Conservation (phyloP, 53 echinoderm and acorn worm species). For the Temnopleurus reevesii region DNA sequence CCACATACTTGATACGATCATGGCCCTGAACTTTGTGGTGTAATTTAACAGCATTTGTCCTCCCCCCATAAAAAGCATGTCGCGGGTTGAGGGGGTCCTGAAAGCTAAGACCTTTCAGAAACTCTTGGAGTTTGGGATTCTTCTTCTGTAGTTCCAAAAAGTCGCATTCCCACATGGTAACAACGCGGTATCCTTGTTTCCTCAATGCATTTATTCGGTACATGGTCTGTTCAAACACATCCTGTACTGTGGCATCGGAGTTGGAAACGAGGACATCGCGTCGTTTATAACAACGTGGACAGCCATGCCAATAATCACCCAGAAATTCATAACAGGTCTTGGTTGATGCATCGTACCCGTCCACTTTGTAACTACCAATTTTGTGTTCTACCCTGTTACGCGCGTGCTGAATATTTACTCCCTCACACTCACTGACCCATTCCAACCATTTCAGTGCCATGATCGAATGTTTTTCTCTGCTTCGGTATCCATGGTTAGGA, state of each 20-base stretch:
- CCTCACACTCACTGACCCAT: not conserved
- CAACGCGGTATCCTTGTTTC: not conserved
- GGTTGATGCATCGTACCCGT: slow-evolving; percentile 32
- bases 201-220: not conserved
- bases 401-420: slow-evolving; percentile 44
- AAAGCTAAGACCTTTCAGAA: not conserved
- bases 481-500: not conserved
- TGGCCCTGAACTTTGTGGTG: too few species aligned
- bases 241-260: not conserved
- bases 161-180: not conserved
- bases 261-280: too few species aligned
- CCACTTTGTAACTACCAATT: slow-evolving; percentile 41
- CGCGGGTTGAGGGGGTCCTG: not conserved
- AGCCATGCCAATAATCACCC: slow-evolving; percentile 53
- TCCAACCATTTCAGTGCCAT: slow-evolving; percentile 55
- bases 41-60: too few species aligned
- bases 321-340: slow-evolving; percentile 28
- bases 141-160: not conserved
- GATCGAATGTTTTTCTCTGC: slow-evolving; percentile 36
- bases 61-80: not conserved
- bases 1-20: not conserved
- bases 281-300: slow-evolving; percentile 42
- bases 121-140: not conserved
- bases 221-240: not conserved
- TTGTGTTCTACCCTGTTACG: slow-evolving; percentile 33